Base-by-base conservation (phyloP, 2,888 invertebrate species). In the Cephus spinipes region DNA sequence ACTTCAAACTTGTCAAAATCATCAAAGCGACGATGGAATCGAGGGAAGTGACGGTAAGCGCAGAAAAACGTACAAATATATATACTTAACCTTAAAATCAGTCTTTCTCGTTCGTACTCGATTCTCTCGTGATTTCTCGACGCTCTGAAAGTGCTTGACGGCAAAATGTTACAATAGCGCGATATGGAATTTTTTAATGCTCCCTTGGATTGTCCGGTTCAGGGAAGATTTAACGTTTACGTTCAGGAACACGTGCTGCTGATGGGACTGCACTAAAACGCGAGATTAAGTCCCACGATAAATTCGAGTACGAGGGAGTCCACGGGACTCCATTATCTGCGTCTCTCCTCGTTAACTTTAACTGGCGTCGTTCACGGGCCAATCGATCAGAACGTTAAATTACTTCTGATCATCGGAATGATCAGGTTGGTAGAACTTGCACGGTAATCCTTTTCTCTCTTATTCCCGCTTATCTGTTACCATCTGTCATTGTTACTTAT, bases 211-310 rank as follows among this genome's bases (percentile, higher is more conserved):
- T 23, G 55, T 23, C 55, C 55, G 23, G 55, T 23, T 55, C 55
- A 2, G 23, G 55, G 2, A 55, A 9, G 55, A 55, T 55, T 55
- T 55, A 55, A 55, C 55, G 55, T 23, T 55, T 1, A 23, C 55
- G 23, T 23, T 55, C 55, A 9, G 55, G 23, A 55, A 69, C 78
- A 71, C 77, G 73, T 78, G 73, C 55, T 55, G 36, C 69, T 69
- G 55, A 69, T 23, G 69, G 74, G 75, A 30, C 69, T 74, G 79
- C 76, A 79, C 80, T 83, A 75, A 81, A 82, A 80, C 77, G 74
- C 55, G 68, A 80, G 77, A 79, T 80, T 81, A 79, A 79, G 74
- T 81, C 78, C 69, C 30, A 55, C 78, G 75, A 76, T 81, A 79
- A 78, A 80, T 80, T 73, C 71, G 55, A 55, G 23, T 23, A 55